Conservation (phyloP, 2,888 invertebrate genomes). For the Petrophora chlorosata region DNA sequence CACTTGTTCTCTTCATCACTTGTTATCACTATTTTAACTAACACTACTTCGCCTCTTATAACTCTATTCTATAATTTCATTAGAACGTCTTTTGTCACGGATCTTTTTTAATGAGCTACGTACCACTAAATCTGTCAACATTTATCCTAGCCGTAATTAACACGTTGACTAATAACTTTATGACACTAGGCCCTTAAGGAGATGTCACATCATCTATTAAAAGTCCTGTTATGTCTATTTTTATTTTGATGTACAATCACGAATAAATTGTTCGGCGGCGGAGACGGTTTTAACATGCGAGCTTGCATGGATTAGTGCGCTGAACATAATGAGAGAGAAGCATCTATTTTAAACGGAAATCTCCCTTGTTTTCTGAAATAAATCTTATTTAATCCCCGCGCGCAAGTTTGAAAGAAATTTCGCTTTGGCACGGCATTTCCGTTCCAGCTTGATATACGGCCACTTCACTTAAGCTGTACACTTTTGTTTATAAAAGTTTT, state of each 20-base stretch:
- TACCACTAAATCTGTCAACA: constrained; percentile 71
- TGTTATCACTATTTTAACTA: constrained; percentile 43
- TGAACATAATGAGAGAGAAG: constrained; percentile 57
- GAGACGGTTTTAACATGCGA: constrained; percentile 46
- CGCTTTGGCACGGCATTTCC: constrained; percentile 55
- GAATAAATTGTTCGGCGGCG: constrained; percentile 56
- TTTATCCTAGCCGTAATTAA: constrained; percentile 69
- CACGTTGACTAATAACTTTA: constrained; percentile 75
- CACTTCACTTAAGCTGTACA: constrained; percentile 47
- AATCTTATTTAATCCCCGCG: constrained; percentile 60
- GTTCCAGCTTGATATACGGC: constrained; percentile 44
- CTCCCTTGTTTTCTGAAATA: constrained; percentile 60
- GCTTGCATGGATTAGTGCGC: constrained; percentile 57
- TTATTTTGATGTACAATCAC: constrained; percentile 54
- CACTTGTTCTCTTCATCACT: constrained; percentile 74
- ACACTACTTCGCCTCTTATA: constrained; percentile 45
- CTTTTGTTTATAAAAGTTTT: constrained; percentile 58
- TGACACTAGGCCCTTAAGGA: constrained; percentile 65
- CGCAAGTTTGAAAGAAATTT: constrained; percentile 62
- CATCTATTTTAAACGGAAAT: constrained; percentile 60
- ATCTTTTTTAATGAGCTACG: constrained; percentile 55
- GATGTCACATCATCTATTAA: constrained; percentile 67
- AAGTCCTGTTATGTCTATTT: constrained; percentile 66
- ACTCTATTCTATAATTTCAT: constrained; percentile 41
- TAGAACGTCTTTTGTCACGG: constrained; percentile 60